These are phyloP conservation scores for Fabriciana adippe DNA, from an alignment of 2,888 invertebrate genomes.

Conservation along the genomic window DNA sequence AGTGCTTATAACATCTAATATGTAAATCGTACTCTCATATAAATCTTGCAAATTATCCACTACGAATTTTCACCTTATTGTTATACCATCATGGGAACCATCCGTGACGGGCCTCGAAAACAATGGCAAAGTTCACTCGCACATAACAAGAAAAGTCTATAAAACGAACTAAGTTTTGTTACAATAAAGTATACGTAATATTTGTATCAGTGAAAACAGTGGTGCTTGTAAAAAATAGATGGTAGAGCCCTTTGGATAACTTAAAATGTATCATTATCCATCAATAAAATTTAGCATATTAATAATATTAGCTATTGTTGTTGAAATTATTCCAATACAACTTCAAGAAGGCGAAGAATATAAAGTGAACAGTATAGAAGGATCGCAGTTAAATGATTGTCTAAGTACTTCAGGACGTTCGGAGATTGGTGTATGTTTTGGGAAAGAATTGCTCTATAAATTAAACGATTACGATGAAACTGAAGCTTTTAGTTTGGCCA, in stretches of 20 bases:
- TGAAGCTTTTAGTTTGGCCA: conserved; percentile 85
- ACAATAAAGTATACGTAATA: conserved; percentile 66
- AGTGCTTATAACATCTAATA: conserved; percentile 57
- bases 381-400: conserved; percentile 69
- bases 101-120: conserved; percentile 68
- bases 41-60: conserved; percentile 68
- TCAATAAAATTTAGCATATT: conserved; percentile 24
- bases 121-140: conserved; percentile 80
- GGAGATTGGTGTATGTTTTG: conserved; percentile 85
- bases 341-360: conserved; percentile 68
- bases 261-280: conserved; percentile 20
- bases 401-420: conserved; percentile 64
- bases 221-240: conserved; percentile 41
- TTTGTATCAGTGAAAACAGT: conserved; percentile 58
- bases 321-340: conserved; percentile 66
- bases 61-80: conserved; percentile 80
- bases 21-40: conserved; percentile 53
- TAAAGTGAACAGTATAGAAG: conserved; percentile 60
- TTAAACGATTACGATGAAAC: conserved; percentile 85
- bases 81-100: conserved; percentile 66
- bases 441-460: conserved; percentile 85
- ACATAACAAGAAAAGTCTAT: conserved; percentile 80
- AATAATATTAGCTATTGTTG: conserved; percentile 45
- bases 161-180: conserved; percentile 65
- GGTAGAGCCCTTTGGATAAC: conserved; percentile 14